A percentile compares a stretch with the other conserved stretches of the same genome.
Evolutionary conservation across 2,888 invertebrate species (phyloP).

Genomic region (Andrena bicolor): DNA sequence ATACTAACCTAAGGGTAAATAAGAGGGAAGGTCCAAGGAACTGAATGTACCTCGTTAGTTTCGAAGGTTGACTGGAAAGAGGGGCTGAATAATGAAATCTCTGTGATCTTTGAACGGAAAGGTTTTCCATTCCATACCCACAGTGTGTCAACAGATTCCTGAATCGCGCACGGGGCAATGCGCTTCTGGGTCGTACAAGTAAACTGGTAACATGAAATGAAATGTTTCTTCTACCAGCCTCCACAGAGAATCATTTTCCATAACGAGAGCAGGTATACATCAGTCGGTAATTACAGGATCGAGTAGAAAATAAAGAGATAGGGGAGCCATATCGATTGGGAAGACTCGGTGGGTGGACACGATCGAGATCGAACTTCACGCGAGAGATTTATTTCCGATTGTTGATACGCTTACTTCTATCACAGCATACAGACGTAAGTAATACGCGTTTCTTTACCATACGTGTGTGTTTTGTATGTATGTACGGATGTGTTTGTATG

Average conservation of each 20-base stretch:
- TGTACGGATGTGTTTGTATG: conserved; percentile 39
- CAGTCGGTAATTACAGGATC: background rate
- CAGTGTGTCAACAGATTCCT: background rate
- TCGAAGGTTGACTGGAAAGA: conserved; percentile 29
- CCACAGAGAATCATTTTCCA: no score
- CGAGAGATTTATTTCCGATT: conserved; percentile 77
- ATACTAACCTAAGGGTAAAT: conserved; percentile 14
- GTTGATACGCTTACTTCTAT: conserved; percentile 83
- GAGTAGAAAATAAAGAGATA: background rate
- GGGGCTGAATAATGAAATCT: conserved; percentile 29
- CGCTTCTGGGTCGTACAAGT: background rate
- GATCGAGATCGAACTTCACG: conserved; percentile 53
- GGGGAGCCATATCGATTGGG: background rate
- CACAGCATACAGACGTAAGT: conserved; percentile 79
- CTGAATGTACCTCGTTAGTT: conserved; percentile 31
- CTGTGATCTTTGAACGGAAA: background rate
- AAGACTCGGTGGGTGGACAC: conserved; percentile 24
- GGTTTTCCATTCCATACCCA: background rate
- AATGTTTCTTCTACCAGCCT: no score
- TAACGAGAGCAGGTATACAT: no score
- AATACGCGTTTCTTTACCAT: conserved; percentile 65
- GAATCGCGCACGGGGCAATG: background rate
- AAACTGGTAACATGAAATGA: no score
- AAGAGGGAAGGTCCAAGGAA: background rate
- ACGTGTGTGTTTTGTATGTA: conserved; percentile 46